These are phyloP conservation scores for Diarsia mendica DNA, from an alignment of 2,888 invertebrate genomes.

Conservation along the genomic window DNA sequence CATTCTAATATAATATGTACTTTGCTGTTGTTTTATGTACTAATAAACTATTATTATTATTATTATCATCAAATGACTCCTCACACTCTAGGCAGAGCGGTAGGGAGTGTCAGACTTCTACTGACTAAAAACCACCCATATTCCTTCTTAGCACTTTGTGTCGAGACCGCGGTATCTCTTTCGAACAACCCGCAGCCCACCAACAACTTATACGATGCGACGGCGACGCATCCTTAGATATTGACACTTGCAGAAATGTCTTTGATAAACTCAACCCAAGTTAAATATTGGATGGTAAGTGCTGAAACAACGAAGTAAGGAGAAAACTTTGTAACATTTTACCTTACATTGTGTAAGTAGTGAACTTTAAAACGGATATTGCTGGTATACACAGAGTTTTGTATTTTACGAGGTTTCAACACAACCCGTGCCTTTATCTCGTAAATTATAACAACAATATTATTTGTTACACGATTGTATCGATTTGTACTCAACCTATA, in stretches of 20 bases:
- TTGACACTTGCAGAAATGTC: not conserved
- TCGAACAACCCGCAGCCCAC: no score
- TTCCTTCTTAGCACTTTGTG: no score
- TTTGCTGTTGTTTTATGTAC: no score
- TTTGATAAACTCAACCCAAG: not conserved
- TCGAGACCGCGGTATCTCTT: no score
- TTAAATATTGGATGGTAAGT: conserved; percentile 1
- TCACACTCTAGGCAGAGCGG: no score
- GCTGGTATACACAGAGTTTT: conserved; percentile 31
- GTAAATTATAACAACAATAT: conserved; percentile 40
- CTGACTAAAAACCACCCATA: no score
- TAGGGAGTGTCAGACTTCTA: no score
- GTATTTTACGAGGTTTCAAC: conserved; percentile 53
- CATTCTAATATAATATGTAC: no score
- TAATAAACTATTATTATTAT: no score
- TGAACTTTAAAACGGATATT: conserved; percentile 53
- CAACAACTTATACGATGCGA: no score
- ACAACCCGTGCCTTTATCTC: conserved; percentile 49
- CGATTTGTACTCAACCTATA: not conserved
- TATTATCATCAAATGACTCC: no score
- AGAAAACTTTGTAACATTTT: conserved; percentile 37
- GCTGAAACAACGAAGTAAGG: not conserved
- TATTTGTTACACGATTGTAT: conserved; percentile 16
- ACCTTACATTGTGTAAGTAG: conserved; percentile 33
- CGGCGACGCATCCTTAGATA: not conserved